Base-by-base conservation (phyloP, 2,113 vertebrate genomes). In the Mustela lutreola region DNA sequence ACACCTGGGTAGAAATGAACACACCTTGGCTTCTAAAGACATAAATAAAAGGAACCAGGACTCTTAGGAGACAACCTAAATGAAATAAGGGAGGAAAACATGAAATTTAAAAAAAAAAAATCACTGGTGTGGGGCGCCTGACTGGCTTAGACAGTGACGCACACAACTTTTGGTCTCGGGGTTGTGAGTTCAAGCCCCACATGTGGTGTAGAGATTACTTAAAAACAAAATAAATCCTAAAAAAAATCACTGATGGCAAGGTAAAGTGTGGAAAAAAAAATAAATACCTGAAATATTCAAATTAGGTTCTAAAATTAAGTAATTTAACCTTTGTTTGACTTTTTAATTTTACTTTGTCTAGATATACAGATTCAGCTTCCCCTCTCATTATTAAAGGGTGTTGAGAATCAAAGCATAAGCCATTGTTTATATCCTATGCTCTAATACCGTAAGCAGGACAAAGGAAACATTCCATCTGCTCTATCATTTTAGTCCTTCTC, bases 281-380 rank as follows among this genome's bases (percentile, higher is more conserved):
- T 70, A 89, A 70, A 70, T 65, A 65, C 19, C 7, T n/a, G 50
- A 80, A 71, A 70, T 81, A 78, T 65, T 56, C n/a, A 84, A 92
- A 80, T 33, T 39, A 82, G 14, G 15, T 60, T 16, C 36, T 90
- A 75, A 89, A 89, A 79, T 75, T 62, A 75, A 60, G 48, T 79
- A 82, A 73, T 33, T 79, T 92, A 45, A 65, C 14, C 56, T 48
- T 60, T 36, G 6, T 90, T 92, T 83, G 33, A 73, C 11, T 89
- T 93, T 84, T 94, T 36, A n/a, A 71, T 89, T 97, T 78, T 75
- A 86, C 22, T 83, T 94, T 92, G 48, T 63, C 75, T 83, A 18
- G n/a, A 45, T 81, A 91, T 11, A 56, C 9, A 53, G 10, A 73
- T 56, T 7, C 42, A 93, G 53, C 3, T 87, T 76, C 22, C 15